Conservation (phyloP, 2,797 vertebrate genomes). For the Trachops cirrhosus region DNA sequence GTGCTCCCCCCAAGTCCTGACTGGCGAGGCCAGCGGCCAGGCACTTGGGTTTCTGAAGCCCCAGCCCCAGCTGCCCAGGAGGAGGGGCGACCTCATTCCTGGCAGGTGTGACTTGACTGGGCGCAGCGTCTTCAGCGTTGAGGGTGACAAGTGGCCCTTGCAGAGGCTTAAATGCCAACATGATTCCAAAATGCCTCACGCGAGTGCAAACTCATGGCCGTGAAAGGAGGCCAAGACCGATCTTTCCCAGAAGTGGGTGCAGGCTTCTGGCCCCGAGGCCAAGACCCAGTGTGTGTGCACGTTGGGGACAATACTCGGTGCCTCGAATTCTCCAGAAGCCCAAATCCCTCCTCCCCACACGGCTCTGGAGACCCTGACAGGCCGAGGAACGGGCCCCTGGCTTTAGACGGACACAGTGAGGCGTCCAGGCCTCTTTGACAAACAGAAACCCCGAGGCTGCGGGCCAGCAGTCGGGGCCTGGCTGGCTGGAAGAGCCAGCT, state of each 20-base stretch:
- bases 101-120: conserved; percentile 18
- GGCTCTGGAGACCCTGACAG: background rate
- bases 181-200: background rate
- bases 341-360: background rate
- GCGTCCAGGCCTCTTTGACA: background rate
- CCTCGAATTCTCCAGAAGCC: background rate
- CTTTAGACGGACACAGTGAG: conserved; percentile 12
- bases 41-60: conserved; percentile 66
- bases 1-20: conserved; percentile 30
- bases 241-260: background rate
- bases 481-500: background rate
- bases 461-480: background rate
- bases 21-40: background rate
- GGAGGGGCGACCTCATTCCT: conserved; percentile 72
- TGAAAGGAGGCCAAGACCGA: background rate
- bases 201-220: background rate
- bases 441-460: rapidly evolving
- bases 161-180: background rate
- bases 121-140: conserved; percentile 58
- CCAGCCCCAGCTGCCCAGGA: conserved; percentile 51
- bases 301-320: background rate
- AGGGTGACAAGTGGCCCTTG: conserved; percentile 49
- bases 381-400: background rate
- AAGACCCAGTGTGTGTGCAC: rapidly evolving
- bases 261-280: background rate